Base-by-base conservation (phyloP, 2,113 vertebrate genomes). In the Eidolon helvum region DNA sequence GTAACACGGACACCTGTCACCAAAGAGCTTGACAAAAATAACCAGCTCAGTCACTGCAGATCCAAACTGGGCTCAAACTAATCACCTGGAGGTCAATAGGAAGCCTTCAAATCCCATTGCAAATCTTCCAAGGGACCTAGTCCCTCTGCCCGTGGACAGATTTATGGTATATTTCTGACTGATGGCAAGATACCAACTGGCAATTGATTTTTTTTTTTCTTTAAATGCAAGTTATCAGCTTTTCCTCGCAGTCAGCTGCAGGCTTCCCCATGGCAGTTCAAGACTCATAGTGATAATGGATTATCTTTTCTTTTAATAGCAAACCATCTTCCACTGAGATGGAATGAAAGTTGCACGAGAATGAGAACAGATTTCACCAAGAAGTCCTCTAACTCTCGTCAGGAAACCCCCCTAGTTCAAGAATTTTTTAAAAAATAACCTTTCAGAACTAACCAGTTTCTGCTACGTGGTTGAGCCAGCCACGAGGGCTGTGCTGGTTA, bases 271-370 rank as follows among this genome's bases (percentile, higher is more conserved):
- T 87, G 97, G 98, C 97, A 85, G 95, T 97, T 87, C 57, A 83
- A 97, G 87, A 94, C 85, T 82, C 87, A 35, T 38, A 55, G 53
- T 55, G 96, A 97, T 97, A 94, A 96, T 94, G 85, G 98, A 97
- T 97, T 96, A 95, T 97, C 93, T 90, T 97, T 96, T 90, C 68
- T 97, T 98, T 98, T 97, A 98, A 98, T 98, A 95, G 83, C 90
- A 97, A 97, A 94, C 79, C 94, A 95, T 71, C 96, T 98, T 98
- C 82, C 79, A 85, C 91, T 61, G 90, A 98, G 86, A 66, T 33
- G 85, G 96, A 97, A 96, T 7, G 38, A 87, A 96, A 97, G 95
- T 77, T 88, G 61, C 30, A 94, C 48, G 33, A 87, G 82, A 80
- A 95, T 63, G 71, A 94, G 68, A 95, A 84, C 35, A 55, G 59